phyloP scores from a whole-genome alignment of 2,888 invertebrate genomes.

The Megaustenia siamemsis region DNA sequence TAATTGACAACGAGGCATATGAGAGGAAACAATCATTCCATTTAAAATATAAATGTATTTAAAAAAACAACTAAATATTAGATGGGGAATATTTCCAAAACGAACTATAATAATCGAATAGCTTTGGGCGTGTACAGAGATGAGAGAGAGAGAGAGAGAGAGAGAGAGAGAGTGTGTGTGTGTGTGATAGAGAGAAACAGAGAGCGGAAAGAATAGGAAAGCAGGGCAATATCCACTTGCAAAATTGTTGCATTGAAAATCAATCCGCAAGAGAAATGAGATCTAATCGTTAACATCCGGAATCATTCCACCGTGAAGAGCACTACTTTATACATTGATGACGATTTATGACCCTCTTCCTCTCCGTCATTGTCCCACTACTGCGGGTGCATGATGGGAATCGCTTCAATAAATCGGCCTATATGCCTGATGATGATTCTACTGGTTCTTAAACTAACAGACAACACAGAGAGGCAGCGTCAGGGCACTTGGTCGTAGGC shows the following conservation, averaged over 20 bases:
- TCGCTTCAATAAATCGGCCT: slow-evolving; percentile 14
- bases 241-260: slow-evolving; percentile 37
- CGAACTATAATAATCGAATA: too few relatives aligned
- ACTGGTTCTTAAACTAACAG: slow-evolving; percentile 11
- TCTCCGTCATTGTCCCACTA: background rate
- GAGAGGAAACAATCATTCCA: too few relatives aligned
- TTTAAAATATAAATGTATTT: too few relatives aligned
- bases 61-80: too few relatives aligned
- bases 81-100: too few relatives aligned
- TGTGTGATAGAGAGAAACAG: background rate
- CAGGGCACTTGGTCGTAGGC: too few relatives aligned
- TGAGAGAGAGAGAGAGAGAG: too few relatives aligned
- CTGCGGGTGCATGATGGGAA: slow-evolving; percentile 25
- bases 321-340: slow-evolving; percentile 39
- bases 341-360: slow-evolving; percentile 42
- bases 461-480: background rate
- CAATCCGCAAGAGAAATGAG: slow-evolving; percentile 48
- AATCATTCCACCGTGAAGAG: slow-evolving; percentile 51
- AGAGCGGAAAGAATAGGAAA: background rate
- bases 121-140: too few relatives aligned
- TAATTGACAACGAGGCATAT: too few relatives aligned
- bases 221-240: background rate
- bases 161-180: background rate
- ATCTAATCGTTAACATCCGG: slow-evolving; percentile 48
- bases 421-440: background rate